Evolutionary conservation across 2,888 invertebrate genomes (phyloP).

Genomic region (Polylopha cassiicola): DNA sequence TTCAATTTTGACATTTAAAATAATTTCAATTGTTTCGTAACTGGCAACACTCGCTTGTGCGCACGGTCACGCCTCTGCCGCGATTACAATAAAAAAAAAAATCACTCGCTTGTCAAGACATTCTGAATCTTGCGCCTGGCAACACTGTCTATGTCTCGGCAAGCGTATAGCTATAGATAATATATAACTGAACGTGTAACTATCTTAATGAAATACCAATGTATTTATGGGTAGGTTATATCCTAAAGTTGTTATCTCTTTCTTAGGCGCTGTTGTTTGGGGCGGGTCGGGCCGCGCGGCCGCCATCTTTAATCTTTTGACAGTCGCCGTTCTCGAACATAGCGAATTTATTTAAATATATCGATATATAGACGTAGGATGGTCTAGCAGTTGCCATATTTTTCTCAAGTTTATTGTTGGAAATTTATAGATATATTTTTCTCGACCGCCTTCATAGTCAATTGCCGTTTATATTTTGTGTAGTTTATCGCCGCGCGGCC

Average conservation of each 20-base stretch:
- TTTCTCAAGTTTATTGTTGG: constrained; percentile 32
- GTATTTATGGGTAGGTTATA: constrained; percentile 69
- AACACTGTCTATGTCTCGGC: constrained; percentile 43
- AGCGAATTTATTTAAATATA: constrained; percentile 19
- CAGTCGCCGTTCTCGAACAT: constrained; percentile 9
- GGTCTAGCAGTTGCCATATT: constrained; percentile 27
- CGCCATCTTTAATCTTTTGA: constrained; percentile 9
- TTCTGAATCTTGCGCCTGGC: constrained; percentile 25
- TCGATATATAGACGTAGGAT: constrained; percentile 25
- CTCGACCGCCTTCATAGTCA: constrained; percentile 19
- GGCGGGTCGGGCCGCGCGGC: constrained; percentile 54
- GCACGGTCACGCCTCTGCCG: constrained; percentile 45
- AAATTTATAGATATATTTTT: constrained; percentile 24
- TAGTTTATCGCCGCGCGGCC: constrained; percentile 37
- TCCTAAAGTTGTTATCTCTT: constrained; percentile 74
- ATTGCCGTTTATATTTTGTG: constrained; percentile 24
- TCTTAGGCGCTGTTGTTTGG: constrained; percentile 75
- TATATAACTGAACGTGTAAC: constrained; percentile 51
- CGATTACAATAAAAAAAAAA: constrained; percentile 61
- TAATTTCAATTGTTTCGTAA: constrained; percentile 40
- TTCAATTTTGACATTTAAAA: too few species aligned
- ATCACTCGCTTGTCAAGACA: constrained; percentile 52
- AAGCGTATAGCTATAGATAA: constrained; percentile 47
- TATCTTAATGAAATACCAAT: constrained; percentile 47
- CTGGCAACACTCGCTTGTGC: constrained; percentile 41